Conservation (phyloP, 2,888 invertebrate species). For the Panorpa germanica region DNA sequence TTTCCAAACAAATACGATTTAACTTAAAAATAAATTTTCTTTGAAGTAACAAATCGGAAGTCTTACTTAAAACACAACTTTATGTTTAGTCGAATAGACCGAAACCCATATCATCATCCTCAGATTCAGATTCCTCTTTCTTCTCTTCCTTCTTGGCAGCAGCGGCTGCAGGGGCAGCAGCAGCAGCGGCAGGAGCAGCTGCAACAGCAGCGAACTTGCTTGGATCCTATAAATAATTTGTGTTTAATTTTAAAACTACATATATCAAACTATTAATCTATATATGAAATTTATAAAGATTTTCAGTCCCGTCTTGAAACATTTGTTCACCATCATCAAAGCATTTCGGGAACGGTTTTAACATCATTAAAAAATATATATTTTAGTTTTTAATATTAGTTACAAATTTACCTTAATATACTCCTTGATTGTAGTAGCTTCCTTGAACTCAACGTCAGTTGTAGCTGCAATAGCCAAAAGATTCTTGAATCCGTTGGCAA, state of each 20-base stretch:
- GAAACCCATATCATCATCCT: slow-evolving; percentile 96
- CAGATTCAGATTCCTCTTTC: slow-evolving; percentile 64
- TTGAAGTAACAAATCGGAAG: no score
- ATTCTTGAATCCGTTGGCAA: slow-evolving; percentile 97
- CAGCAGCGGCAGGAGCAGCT: slow-evolving; percentile 40
- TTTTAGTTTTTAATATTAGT: background rate
- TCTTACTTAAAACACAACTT: no score
- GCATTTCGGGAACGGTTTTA: background rate
- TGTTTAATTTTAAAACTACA: slow-evolving; percentile 5
- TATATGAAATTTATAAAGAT: background rate
- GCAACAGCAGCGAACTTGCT: slow-evolving; percentile 70
- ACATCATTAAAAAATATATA: background rate
- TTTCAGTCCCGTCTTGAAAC: no score
- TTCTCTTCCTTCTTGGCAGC: slow-evolving; percentile 59
- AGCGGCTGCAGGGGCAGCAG: slow-evolving; percentile 37
- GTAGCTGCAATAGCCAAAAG: slow-evolving; percentile 90
- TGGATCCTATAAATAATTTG: slow-evolving; percentile 62
- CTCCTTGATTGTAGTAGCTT: slow-evolving; percentile 84
- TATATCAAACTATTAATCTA: background rate
- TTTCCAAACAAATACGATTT: no score
- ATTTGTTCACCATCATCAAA: slow-evolving; percentile 4
- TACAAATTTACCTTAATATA: slow-evolving; percentile 49
- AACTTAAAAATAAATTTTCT: no score
- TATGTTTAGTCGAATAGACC: slow-evolving; percentile 78
- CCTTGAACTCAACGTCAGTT: slow-evolving; percentile 89